Evolutionary conservation across 2,113 vertebrate species (phyloP).

Genomic region (Ibidorhyncha struthersii): DNA sequence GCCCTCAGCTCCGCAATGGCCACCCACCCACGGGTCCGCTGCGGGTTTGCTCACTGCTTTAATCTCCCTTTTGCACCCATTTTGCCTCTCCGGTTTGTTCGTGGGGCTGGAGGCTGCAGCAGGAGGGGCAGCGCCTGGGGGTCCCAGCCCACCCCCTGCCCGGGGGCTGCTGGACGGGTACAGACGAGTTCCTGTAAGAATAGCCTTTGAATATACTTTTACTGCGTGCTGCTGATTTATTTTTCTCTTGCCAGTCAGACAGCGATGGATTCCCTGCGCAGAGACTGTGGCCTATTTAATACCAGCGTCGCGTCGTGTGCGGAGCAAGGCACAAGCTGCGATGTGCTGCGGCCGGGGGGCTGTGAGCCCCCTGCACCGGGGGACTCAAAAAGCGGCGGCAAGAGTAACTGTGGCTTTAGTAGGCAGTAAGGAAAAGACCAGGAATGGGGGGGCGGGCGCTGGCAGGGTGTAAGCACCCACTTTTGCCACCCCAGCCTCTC

Average conservation of each 20-base stretch:
- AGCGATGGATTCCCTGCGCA: neutral
- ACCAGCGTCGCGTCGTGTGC: fast-evolving
- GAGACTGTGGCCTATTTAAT: neutral
- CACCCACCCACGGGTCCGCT: fast-evolving
- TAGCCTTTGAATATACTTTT: fast-evolving
- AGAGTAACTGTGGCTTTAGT: neutral
- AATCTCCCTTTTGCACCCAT: neutral
- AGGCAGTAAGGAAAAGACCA: neutral
- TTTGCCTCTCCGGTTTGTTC: neutral
- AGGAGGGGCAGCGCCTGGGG: neutral
- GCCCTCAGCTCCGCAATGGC: fast-evolving
- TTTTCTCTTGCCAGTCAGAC: neutral
- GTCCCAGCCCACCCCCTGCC: neutral
- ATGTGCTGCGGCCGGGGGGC: neutral
- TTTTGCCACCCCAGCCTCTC: neutral
- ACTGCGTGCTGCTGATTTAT: neutral
- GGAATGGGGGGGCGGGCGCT: fast-evolving
- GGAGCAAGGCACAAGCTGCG: neutral
- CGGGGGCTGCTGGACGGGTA: fast-evolving
- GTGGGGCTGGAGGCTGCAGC: neutral
- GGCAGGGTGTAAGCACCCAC: neutral
- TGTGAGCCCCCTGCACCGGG: neutral
- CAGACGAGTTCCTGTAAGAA: neutral
- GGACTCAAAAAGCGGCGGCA: fast-evolving
- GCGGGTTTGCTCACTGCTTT: neutral